These are phyloP conservation scores for Hylomyscus alleni DNA, from an alignment of 2,797 vertebrate species.

Conservation along the genomic window DNA sequence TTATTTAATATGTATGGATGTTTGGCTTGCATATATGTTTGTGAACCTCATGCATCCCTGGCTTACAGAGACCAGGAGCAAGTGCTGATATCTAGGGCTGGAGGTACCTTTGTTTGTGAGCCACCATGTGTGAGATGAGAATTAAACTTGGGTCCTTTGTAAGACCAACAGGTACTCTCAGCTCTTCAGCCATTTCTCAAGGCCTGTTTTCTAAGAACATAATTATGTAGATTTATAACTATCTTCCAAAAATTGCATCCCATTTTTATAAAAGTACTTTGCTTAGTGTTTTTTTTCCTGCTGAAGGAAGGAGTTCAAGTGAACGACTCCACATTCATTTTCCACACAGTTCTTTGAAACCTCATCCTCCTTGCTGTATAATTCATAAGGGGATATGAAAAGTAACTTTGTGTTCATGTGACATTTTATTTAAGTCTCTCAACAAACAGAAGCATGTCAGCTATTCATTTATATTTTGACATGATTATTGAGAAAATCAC, in stretches of 20 bases:
- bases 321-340: slow-evolving; percentile 36
- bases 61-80: neutral
- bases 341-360: slow-evolving; percentile 41
- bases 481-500: slow-evolving; percentile 68
- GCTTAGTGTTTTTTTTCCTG: slow-evolving; percentile 51
- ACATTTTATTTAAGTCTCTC: slow-evolving; percentile 65
- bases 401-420: slow-evolving; percentile 58
- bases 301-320: slow-evolving; percentile 28
- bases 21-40: neutral
- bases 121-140: neutral
- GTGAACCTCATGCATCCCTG: neutral
- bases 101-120: neutral
- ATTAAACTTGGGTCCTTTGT: neutral
- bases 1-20: neutral
- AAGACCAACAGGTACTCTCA: neutral
- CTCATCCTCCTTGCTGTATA: slow-evolving; percentile 5
- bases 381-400: slow-evolving; percentile 50
- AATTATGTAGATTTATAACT: neutral
- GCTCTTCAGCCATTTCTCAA: neutral
- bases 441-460: slow-evolving; percentile 56
- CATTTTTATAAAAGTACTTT: slow-evolving; percentile 56
- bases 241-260: neutral
- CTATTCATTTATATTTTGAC: slow-evolving; percentile 69
- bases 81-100: neutral
- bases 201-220: no score